Percentiles rank a stretch among this genome's conserved stretches.
These are phyloP conservation scores for Sphaerodactylus townsendi DNA, from an alignment of 2,113 vertebrate genomes.

Conservation along the genomic window DNA sequence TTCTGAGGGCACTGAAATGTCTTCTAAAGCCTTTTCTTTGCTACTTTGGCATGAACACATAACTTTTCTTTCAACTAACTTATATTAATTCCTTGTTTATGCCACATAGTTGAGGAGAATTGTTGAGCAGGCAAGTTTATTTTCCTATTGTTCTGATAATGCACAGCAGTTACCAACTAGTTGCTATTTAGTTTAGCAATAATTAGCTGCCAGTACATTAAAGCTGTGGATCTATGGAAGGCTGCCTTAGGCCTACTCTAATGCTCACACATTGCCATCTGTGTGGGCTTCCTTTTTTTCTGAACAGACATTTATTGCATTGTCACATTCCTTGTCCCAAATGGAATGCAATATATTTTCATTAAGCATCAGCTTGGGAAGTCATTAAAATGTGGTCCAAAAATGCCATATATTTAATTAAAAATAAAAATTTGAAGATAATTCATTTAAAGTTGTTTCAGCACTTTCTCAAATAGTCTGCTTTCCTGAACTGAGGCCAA, in stretches of 20 bases:
- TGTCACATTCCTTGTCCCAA: neutral
- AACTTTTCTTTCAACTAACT: too few species aligned
- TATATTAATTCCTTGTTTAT: too few species aligned
- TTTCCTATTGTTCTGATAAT: neutral
- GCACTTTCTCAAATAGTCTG: conserved; percentile 9
- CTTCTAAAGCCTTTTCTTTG: too few species aligned
- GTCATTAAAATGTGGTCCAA: neutral
- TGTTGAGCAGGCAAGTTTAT: neutral
- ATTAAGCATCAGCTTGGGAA: neutral
- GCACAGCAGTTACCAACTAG: neutral
- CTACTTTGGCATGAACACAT: too few species aligned
- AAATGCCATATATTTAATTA: conserved; percentile 22
- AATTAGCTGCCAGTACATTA: neutral
- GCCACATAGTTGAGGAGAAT: neutral
- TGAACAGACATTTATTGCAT: neutral
- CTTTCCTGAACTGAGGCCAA: conserved; percentile 49
- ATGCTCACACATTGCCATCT: neutral
- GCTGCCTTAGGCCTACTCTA: rapidly evolving
- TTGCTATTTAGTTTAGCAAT: conserved; percentile 2
- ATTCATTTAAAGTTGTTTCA: conserved; percentile 14
- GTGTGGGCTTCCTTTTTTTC: neutral
- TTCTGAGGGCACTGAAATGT: too few species aligned
- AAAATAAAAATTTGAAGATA: conserved; percentile 14
- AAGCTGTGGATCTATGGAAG: neutral
- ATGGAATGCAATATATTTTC: conserved; percentile 8